Base-by-base conservation (phyloP, 2,888 invertebrate species). In the Entomobrya proxima region DNA sequence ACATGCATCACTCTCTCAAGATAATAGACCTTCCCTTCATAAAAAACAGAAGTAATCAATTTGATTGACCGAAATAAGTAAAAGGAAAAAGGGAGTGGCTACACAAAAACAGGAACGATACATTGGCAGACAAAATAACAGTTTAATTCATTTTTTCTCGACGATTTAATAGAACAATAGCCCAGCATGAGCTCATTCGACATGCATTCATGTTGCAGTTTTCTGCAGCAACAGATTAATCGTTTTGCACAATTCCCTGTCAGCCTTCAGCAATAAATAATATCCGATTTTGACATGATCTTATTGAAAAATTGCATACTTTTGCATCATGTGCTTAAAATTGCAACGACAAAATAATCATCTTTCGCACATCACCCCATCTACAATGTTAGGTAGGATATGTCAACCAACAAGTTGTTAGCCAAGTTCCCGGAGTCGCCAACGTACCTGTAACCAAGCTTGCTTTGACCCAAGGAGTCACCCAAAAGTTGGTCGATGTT, bases 401-500 rank as follows among this genome's bases (percentile, higher is more conserved):
- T 78, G 89, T 88, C 79, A 81, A 88, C 86, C 85, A 88, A 83
- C 89, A 89, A 89, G 87, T 87, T 24, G 79, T 89, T 21, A 88
- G 89, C 81, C 88, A 91, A 27, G 91, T 92, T 2, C 92, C 92
- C 7, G 89, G 93, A 77, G 89, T 93, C 24, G 92, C 92, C 18
- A 90, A 92, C 74, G 92, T 92, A 11, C 92, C 93, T 72, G 93
- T 93, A 9, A 92, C 93, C 13, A 93, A 93, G 7, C 92, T 92
- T 0, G 91, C 93, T 21, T 91, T 93, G 80, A 93, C 93, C 52
- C 94, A 92, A 4, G 92, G 93, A 21, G 92, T 93, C 24, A 91
- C 93, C 32, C 92, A 94, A 88, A 93, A 94, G 88, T 92, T 93
- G 61, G 92, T 94, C 15, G 94, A 94, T 90, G 93, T 94, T 24